phyloP scores from a whole-genome alignment of 1,140 invertebrate genomes.

The Lepidostoma basale region DNA sequence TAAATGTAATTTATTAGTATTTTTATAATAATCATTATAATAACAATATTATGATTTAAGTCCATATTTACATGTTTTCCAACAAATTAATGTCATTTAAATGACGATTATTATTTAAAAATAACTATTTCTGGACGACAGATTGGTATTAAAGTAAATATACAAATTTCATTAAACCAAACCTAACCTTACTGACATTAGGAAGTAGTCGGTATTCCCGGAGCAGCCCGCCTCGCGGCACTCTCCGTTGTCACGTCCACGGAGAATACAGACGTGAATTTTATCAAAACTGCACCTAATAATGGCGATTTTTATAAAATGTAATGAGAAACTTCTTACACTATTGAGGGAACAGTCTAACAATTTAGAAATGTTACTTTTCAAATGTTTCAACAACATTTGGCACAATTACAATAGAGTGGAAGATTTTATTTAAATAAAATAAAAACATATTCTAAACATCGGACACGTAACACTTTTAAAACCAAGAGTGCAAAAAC shows the following conservation, averaged over 20 bases:
- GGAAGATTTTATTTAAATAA: constrained; percentile 1
- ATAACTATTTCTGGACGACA: constrained; percentile 20
- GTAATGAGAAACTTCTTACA: neutral
- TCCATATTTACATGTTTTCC: constrained; percentile 28
- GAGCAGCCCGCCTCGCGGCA: too few species aligned
- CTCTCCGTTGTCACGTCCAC: too few species aligned
- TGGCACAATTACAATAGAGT: constrained; percentile 1
- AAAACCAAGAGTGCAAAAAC: too few species aligned
- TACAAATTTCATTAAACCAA: constrained; percentile 10
- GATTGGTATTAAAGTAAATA: constrained; percentile 9
- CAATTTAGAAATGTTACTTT: constrained; percentile 15
- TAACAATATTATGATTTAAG: constrained; percentile 35
- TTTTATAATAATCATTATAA: constrained; percentile 42
- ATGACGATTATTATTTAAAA: constrained; percentile 20
- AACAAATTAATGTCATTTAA: constrained; percentile 9
- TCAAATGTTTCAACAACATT: neutral
- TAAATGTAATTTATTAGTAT: constrained; percentile 45
- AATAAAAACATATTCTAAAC: too few species aligned
- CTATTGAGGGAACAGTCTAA: constrained; percentile 13
- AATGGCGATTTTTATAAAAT: too few species aligned
- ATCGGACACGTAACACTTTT: too few species aligned
- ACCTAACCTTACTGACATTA: neutral
- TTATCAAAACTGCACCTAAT: too few species aligned
- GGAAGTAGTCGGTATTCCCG: too few species aligned
- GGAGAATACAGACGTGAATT: too few species aligned